Conservation (phyloP, 2,797 vertebrate species). For the Valencia hispanica region DNA sequence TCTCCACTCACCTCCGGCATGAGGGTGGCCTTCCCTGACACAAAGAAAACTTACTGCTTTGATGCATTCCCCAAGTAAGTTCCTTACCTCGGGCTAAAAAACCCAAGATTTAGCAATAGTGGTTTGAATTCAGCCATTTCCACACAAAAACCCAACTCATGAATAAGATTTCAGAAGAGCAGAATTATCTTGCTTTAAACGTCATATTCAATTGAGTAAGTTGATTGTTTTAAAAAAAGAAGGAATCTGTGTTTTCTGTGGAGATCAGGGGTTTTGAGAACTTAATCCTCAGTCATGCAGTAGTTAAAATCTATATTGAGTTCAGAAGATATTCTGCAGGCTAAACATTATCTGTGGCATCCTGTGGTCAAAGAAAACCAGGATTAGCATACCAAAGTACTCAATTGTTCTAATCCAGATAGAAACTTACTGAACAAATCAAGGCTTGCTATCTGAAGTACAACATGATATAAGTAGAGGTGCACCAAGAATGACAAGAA, state of each 20-base stretch:
- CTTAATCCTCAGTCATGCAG: background rate
- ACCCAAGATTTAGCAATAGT: background rate
- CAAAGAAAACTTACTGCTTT: slow-evolving; percentile 98
- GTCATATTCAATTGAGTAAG: too few species aligned
- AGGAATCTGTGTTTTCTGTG: background rate
- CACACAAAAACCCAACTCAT: too few species aligned
- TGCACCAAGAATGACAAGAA: too few species aligned
- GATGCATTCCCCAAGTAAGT: slow-evolving; percentile 97
- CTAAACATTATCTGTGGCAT: background rate
- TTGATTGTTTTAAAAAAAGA: too few species aligned
- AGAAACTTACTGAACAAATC: background rate
- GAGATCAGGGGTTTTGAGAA: background rate
- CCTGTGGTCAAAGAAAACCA: background rate
- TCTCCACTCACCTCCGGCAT: slow-evolving; percentile 97
- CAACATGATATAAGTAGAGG: too few species aligned
- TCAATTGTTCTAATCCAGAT: background rate
- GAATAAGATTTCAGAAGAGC: background rate
- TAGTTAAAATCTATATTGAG: background rate
- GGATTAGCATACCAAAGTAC: too few species aligned
- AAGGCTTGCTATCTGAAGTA: background rate
- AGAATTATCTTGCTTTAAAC: too few species aligned
- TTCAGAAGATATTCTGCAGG: background rate
- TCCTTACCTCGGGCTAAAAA: background rate
- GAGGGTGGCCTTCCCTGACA: slow-evolving; percentile 97
- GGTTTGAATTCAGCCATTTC: background rate